Evolutionary conservation across 1,140 invertebrate species (phyloP).

Genomic region (Holotrichia oblita): DNA sequence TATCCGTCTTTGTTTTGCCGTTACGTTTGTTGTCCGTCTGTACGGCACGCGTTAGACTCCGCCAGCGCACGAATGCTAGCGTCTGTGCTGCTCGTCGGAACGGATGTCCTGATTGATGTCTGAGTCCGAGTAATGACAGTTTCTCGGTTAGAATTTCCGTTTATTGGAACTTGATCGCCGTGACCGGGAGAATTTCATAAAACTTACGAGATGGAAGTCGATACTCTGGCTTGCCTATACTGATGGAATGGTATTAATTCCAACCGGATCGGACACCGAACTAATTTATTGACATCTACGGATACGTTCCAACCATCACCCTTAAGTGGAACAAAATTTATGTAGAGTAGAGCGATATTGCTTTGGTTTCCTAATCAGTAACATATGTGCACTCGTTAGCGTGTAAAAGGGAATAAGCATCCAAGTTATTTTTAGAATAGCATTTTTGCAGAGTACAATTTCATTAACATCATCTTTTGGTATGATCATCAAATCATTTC

Average conservation of each 20-base stretch:
- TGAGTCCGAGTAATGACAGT: slow-evolving; percentile 27
- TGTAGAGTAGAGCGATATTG: too few species aligned
- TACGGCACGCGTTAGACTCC: slow-evolving; percentile 20
- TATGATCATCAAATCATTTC: too few species aligned
- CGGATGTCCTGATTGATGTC: slow-evolving; percentile 32
- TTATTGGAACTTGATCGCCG: slow-evolving; percentile 29
- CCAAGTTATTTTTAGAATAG: too few species aligned
- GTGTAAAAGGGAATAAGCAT: too few species aligned
- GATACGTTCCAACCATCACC: neutral
- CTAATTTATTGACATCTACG: neutral
- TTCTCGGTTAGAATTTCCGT: slow-evolving; percentile 29
- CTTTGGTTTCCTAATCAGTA: too few species aligned
- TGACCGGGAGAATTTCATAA: slow-evolving; percentile 21
- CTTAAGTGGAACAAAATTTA: neutral
- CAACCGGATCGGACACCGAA: neutral
- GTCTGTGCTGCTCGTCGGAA: neutral
- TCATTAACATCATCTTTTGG: too few species aligned
- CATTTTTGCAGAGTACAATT: too few species aligned
- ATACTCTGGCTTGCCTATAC: neutral
- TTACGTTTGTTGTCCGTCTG: slow-evolving; percentile 51
- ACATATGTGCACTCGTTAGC: too few species aligned
- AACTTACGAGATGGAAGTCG: neutral
- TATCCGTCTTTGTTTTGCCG: slow-evolving; percentile 55
- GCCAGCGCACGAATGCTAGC: neutral
- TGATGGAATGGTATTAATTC: slow-evolving; percentile 28